Evolutionary conservation across 2,888 invertebrate genomes (phyloP).

Genomic region (Metacarcinus magister): DNA sequence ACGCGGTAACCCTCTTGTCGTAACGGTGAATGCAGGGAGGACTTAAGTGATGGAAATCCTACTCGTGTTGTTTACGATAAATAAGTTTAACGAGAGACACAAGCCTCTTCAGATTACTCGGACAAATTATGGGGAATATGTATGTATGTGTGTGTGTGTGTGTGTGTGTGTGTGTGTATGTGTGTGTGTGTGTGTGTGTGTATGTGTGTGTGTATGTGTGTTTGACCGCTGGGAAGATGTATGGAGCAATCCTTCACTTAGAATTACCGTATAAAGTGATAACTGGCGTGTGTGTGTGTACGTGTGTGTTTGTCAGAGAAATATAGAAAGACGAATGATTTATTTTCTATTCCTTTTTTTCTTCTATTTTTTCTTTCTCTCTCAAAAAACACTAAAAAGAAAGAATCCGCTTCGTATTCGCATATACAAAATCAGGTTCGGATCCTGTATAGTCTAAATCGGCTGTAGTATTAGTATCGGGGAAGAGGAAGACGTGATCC

Average conservation of each 20-base stretch:
- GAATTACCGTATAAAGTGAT: constrained; percentile 71
- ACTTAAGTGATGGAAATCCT: not conserved
- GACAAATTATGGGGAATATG: constrained; percentile 72
- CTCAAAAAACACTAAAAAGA: not conserved
- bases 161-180: no score
- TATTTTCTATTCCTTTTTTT: not conserved
- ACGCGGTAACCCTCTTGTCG: not conserved
- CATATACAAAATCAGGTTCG: not conserved
- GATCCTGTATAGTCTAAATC: not conserved
- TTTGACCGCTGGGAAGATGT: constrained; percentile 54
- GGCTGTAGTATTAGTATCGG: not conserved
- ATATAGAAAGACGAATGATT: not conserved
- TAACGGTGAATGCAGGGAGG: not conserved
- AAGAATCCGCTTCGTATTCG: not conserved
- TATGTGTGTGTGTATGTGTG: not conserved
- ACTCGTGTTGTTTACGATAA: constrained; percentile 65
- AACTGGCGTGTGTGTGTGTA: constrained; percentile 47
- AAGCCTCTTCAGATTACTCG: constrained; percentile 68
- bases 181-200: not conserved
- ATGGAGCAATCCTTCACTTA: constrained; percentile 65
- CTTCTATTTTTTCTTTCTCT: not conserved
- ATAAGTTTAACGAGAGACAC: constrained; percentile 66
- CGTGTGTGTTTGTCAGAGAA: constrained; percentile 2
- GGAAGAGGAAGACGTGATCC: constrained; percentile 13
- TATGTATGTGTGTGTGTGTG: not conserved